Percentiles rank a stretch among this genome's conserved stretches.
phyloP scores from a whole-genome alignment of 2,797 vertebrate species.

The Sebastes goodei region DNA sequence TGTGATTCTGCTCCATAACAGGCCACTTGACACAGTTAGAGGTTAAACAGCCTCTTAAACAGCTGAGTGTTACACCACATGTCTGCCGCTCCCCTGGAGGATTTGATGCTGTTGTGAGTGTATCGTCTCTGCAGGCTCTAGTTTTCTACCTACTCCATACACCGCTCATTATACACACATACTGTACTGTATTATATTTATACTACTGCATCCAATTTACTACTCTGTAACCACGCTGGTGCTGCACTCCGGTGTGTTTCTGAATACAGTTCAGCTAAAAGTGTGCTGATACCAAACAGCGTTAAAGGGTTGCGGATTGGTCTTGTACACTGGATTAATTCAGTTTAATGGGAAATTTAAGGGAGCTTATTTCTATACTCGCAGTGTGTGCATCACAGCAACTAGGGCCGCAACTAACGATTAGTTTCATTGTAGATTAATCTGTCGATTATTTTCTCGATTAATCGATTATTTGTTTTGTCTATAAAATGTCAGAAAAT shows the following conservation, averaged over 20 bases:
- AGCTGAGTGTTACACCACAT: slow-evolving; percentile 63
- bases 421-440: not conserved
- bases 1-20: slow-evolving; percentile 31
- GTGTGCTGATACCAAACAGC: slow-evolving; percentile 13
- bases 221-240: slow-evolving; percentile 5
- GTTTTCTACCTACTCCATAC: slow-evolving; percentile 27
- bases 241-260: slow-evolving; percentile 12
- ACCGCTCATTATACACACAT: slow-evolving; percentile 49
- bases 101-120: slow-evolving; percentile 40
- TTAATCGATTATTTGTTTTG: no score
- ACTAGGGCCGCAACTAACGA: not conserved
- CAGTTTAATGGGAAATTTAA: slow-evolving; percentile 30
- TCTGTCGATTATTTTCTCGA: not conserved
- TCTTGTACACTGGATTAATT: slow-evolving; percentile 20
- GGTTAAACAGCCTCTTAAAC: slow-evolving; percentile 80
- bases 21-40: slow-evolving; percentile 62
- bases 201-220: slow-evolving; percentile 47
- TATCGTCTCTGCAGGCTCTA: slow-evolving; percentile 60
- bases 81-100: slow-evolving; percentile 48
- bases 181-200: slow-evolving; percentile 41
- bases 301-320: slow-evolving; percentile 13
- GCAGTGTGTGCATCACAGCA: not conserved
- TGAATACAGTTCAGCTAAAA: slow-evolving; percentile 16
- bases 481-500: no score
- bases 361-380: not conserved